phyloP scores from a whole-genome alignment of 2,797 vertebrate genomes.

The Heterohyrax brucei region DNA sequence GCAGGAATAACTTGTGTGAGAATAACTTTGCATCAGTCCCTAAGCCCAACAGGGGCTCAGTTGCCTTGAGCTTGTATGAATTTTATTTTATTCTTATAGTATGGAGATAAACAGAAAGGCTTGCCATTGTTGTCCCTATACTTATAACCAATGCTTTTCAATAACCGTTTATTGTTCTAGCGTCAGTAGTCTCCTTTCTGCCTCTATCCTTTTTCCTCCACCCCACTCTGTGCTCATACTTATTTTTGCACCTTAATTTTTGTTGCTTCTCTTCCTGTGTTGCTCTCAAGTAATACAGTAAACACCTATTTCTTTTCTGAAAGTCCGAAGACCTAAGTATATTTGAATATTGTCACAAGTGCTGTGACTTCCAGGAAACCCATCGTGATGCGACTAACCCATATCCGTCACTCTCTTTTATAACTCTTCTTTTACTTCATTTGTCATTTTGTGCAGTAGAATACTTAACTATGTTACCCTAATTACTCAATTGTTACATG shows the following conservation, averaged over 20 bases:
- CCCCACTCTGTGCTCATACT: neutral
- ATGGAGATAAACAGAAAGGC: neutral
- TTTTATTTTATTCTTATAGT: conserved; percentile 3
- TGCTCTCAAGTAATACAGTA: neutral
- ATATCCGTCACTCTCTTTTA: neutral
- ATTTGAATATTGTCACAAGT: neutral
- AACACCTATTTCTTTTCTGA: neutral
- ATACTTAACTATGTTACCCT: neutral
- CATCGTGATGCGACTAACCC: too few species aligned
- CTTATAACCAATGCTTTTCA: neutral
- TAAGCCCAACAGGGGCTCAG: neutral
- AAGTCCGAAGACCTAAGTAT: neutral
- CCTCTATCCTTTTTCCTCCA: neutral
- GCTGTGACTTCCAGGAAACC: neutral
- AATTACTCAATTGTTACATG: neutral
- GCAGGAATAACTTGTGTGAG: neutral
- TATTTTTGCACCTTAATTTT: neutral
- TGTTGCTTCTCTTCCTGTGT: neutral
- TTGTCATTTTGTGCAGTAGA: too few species aligned
- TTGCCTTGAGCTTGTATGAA: neutral
- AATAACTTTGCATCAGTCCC: neutral
- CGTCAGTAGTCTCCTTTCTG: neutral
- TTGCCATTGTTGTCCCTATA: neutral
- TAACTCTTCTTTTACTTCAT: neutral
- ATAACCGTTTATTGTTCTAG: neutral